Evolutionary conservation across 30 jellyfish, hydroid and myxozoan species (phyloP), one percentile per base, ranked within the genome.

Genomic region (Rhopilema esculentum): DNA sequence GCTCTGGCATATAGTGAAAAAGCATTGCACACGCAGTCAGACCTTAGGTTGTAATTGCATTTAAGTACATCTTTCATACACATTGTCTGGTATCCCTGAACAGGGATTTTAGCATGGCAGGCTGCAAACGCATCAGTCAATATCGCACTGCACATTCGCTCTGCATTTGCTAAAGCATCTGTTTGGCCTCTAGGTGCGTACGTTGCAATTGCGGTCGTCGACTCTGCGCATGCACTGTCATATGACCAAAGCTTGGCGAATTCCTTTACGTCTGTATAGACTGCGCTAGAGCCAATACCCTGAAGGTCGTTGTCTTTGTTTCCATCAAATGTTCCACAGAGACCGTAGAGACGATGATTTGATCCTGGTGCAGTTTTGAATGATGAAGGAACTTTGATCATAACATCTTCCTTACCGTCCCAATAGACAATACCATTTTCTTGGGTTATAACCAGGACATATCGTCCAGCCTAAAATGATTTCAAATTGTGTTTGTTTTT

Each of bases 321-420:
- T 2, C 98, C 99, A 66, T 96, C 99, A 52, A 89, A 80, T 19
- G 96, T 91, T 18, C 99, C 99, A 74, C 99, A 96, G 52, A 96
- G 97, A 91, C 99, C 99, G 68, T 65, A 77, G 25, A 96, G 67
- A 17, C 90, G 84, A 65, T 95, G 99, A 49, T 71, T 91, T 48
- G 88, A 28, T 1, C 95, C 93, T 12, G 86, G 31, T 28, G 40
- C 26, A 25, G 93, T 49, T 29, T 88, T 87, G 91, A 40, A 96
- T 1, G 97, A 19, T 0, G 88, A 94, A 32, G 98, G 98, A 16
- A 96, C 94, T 27, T 96, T 91, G 81, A 96, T 96, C 93, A 93
- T 73, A 22, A 96, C 94, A 88, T 91, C 99, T 80, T 96, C 97
- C 18, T 20, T 71, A 19, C 99, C 99, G 83, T 96, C 99, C 97